Evolutionary conservation across 30 jellyfish, hydroid and myxozoan genomes (phyloP), one percentile per base, ranked within the genome.

Genomic region (Nemopilema nomurai): DNA sequence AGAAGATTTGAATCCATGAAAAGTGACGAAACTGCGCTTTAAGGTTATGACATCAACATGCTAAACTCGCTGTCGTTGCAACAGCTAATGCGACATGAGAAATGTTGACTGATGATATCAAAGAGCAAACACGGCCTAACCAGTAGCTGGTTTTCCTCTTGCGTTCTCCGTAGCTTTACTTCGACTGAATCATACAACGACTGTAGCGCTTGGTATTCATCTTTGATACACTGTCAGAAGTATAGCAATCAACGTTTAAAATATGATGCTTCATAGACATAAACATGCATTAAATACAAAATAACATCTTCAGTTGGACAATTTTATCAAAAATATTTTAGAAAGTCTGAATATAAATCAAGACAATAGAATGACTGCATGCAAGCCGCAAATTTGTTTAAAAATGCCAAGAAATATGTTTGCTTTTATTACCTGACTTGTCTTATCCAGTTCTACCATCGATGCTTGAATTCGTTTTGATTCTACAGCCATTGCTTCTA

Each of bases 181-280:
- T 93, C 98, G 27, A 89, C 77, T 29, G 97, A 82, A 63, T 77
- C 78, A 71, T 76, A 89, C 18, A 91, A 84, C 86, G 88, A 16
- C 23, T 88, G 98, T 26, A 93, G 82, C 1, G 98, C 98, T 79
- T 93, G 98, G 72, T 86, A 78, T 78, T 93, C 98, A 65, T 93
- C 98, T 82, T 88, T 93, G 21, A 93, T 30, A 29, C 92, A 82
- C 98, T 92, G 57, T 23, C n/a, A n/a, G 57, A 41, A 41, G 13
- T 6, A 41, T 6, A 41, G 9, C 57, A 41, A 3, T 3, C 6
- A 41, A 3, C 57, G 13, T 41, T 41, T 13, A 13, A 41, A 41
- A 3, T n/a, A n/a, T n/a, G n/a, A n/a, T n/a, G n/a, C n/a, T 3
- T 41, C 57, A 3, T 41, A 41, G 57, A 41, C 13, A 41, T 41